These are phyloP conservation scores for Zhuqinia jingwanae DNA, from an alignment of 2,888 invertebrate species.

Conservation along the genomic window DNA sequence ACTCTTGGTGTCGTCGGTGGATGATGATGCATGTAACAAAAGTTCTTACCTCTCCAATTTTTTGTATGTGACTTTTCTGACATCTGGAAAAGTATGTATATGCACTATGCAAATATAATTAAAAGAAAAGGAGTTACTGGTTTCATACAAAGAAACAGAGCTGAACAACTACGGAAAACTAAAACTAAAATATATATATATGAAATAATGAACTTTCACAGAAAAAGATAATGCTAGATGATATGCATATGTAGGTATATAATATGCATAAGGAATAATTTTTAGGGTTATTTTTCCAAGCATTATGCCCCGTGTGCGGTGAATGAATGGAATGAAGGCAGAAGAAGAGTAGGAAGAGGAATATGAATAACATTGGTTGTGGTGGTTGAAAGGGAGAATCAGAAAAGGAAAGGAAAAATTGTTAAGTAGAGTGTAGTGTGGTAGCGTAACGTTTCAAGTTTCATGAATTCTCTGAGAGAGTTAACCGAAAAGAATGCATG, in stretches of 20 bases:
- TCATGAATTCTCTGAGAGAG: conserved; percentile 5
- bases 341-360: neutral
- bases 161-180: neutral
- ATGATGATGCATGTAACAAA: no score
- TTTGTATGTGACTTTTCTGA: no score
- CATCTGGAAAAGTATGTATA: neutral
- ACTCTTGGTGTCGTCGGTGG: neutral
- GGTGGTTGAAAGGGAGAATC: conserved; percentile 11
- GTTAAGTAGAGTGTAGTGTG: neutral
- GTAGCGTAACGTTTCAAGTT: conserved; percentile 30
- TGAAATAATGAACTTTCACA: neutral
- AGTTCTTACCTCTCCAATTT: no score
- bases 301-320: neutral
- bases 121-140: neutral
- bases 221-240: neutral
- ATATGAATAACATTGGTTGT: neutral
- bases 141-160: neutral
- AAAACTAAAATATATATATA: neutral
- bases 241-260: no score
- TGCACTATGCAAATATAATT: neutral
- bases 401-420: neutral
- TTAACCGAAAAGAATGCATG: conserved; percentile 14
- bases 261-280: no score
- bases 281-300: no score
- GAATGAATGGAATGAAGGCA: neutral